These are phyloP conservation scores for Mechanitis messenoides DNA, from an alignment of 2,888 invertebrate genomes.

Conservation along the genomic window DNA sequence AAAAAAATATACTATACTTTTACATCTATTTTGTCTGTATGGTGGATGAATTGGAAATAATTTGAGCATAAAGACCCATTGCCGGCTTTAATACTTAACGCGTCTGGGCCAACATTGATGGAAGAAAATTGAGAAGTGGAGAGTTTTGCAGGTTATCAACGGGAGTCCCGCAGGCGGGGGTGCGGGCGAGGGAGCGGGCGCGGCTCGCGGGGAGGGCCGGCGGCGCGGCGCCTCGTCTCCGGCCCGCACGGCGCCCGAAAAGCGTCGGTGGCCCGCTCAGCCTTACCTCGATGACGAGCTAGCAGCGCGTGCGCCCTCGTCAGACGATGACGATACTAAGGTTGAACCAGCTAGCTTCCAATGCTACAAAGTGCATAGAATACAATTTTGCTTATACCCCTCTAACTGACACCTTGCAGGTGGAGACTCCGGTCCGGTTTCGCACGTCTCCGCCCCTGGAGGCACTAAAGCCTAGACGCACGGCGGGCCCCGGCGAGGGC, in stretches of 20 bases:
- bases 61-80: background rate
- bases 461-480: constrained; percentile 85
- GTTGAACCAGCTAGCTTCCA: constrained; percentile 35
- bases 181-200: constrained; percentile 35
- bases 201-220: constrained; percentile 49
- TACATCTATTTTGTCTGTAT: too few species aligned
- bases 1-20: too few species aligned
- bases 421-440: constrained; percentile 89
- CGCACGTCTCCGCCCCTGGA: constrained; percentile 93
- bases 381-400: constrained; percentile 9
- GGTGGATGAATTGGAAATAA: background rate
- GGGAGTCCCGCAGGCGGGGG: constrained; percentile 43
- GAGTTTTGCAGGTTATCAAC: constrained; percentile 62
- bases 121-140: constrained; percentile 20
- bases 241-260: constrained; percentile 79
- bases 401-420: constrained; percentile 57
- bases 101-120: constrained; percentile 26
- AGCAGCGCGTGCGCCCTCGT: constrained; percentile 47
- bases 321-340: constrained; percentile 65
- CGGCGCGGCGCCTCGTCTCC: constrained; percentile 68
- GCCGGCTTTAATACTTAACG: constrained; percentile 16
- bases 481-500: constrained; percentile 67
- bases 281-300: constrained; percentile 48
- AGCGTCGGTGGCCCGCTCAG: constrained; percentile 83
- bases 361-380: constrained; percentile 38